phyloP scores from a whole-genome alignment of 2,888 invertebrate genomes.

The Apodemia mormo region DNA sequence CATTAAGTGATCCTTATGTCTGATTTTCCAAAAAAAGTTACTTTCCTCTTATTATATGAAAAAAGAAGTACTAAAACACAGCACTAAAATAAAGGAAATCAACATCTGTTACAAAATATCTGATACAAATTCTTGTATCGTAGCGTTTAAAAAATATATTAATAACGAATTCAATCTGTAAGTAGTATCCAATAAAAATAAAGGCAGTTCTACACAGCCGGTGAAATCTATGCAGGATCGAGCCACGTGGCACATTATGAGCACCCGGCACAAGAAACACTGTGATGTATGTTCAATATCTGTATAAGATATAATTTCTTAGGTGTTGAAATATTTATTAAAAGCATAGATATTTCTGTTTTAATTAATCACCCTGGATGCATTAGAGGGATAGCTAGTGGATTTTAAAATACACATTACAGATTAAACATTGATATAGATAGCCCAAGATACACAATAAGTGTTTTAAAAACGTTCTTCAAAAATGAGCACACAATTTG shows the following conservation, averaged over 20 bases:
- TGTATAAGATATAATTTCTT: conserved; percentile 11
- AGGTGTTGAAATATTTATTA: neutral
- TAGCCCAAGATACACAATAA: too few relatives aligned
- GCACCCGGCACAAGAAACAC: conserved; percentile 25
- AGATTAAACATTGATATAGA: too few relatives aligned
- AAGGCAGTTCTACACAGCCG: conserved; percentile 8
- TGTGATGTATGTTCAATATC: conserved; percentile 12
- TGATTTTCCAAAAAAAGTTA: too few relatives aligned
- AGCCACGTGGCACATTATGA: conserved; percentile 30
- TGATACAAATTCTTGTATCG: conserved; percentile 3
- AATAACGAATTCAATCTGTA: conserved; percentile 10
- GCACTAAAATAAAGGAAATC: neutral
- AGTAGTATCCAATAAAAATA: conserved; percentile 19
- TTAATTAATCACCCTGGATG: too few relatives aligned
- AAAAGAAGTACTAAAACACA: neutral
- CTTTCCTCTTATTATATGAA: too few relatives aligned
- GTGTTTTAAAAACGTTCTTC: too few relatives aligned
- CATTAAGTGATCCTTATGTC: too few relatives aligned
- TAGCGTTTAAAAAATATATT: conserved; percentile 12
- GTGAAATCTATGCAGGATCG: conserved; percentile 18
- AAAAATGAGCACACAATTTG: too few relatives aligned
- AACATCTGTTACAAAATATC: conserved; percentile 1
- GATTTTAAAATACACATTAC: too few relatives aligned
- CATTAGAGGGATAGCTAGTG: too few relatives aligned
- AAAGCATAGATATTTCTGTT: neutral